These are phyloP conservation scores for Apis cerana DNA, from an alignment of 1,140 invertebrate species.

Conservation along the genomic window DNA sequence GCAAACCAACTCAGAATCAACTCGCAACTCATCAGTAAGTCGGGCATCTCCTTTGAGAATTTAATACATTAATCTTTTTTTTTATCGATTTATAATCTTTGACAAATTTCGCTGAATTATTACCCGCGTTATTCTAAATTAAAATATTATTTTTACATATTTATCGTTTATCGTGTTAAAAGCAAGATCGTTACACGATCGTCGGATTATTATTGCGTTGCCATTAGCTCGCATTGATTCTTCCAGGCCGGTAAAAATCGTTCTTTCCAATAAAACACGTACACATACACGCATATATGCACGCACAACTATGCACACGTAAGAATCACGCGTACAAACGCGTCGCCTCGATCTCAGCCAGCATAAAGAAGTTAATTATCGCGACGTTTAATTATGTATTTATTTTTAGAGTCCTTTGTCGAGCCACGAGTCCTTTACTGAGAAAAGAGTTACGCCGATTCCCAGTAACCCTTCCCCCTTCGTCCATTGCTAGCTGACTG, in stretches of 20 bases:
- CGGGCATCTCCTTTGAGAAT: too few species aligned
- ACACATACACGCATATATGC: background rate
- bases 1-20: too few species aligned
- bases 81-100: too few species aligned
- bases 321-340: slow-evolving; percentile 12
- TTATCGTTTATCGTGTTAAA: background rate
- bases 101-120: too few species aligned
- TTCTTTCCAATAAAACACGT: background rate
- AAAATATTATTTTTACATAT: too few species aligned
- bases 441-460: slow-evolving; percentile 78
- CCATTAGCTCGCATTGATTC: background rate
- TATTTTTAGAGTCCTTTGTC: slow-evolving; percentile 79
- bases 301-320: too few species aligned
- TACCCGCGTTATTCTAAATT: background rate
- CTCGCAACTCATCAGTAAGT: too few species aligned
- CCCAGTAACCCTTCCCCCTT: slow-evolving; percentile 69
- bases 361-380: slow-evolving; percentile 78
- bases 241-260: background rate
- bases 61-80: too few species aligned
- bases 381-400: slow-evolving; percentile 78
- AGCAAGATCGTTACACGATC: background rate
- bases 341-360: slow-evolving; percentile 22
- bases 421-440: slow-evolving; percentile 66
- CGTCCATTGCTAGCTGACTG: slow-evolving; percentile 71
- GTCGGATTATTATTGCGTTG: background rate